Conservation (phyloP, 2,888 invertebrate species). For the Hypomecis punctinalis region DNA sequence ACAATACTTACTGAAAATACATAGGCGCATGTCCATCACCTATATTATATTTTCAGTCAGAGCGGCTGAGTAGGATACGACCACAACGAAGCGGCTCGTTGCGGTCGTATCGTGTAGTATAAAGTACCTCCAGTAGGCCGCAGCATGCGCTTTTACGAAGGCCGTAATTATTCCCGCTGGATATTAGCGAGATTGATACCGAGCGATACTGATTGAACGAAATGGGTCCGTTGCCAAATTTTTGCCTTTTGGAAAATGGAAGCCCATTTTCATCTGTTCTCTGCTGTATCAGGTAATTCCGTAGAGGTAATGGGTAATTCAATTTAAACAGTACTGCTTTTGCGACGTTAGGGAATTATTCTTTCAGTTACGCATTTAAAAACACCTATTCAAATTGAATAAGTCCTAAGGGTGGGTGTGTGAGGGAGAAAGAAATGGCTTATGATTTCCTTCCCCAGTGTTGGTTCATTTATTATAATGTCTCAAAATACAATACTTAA, state of each 20-base stretch:
- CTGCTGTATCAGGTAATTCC: slow-evolving; percentile 29
- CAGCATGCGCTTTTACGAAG: slow-evolving; percentile 44
- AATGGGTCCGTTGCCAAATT: slow-evolving; percentile 31
- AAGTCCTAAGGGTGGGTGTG: too few relatives aligned
- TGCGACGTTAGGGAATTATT: too few relatives aligned
- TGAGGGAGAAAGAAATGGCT: too few relatives aligned
- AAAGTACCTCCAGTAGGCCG: neutral
- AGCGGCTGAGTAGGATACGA: neutral
- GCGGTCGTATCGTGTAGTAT: slow-evolving; percentile 1
- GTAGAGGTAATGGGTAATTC: neutral
- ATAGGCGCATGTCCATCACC: too few relatives aligned
- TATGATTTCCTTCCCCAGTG: too few relatives aligned
- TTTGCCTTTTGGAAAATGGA: slow-evolving; percentile 15
- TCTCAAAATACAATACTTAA: too few relatives aligned
- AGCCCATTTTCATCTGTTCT: slow-evolving; percentile 12
- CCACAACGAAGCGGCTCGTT: neutral
- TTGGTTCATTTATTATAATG: too few relatives aligned
- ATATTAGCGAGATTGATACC: slow-evolving; percentile 46
- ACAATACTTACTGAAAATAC: too few relatives aligned
- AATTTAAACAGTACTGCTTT: neutral
- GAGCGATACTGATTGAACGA: slow-evolving; percentile 41
- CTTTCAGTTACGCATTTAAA: too few relatives aligned
- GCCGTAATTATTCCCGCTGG: slow-evolving; percentile 46
- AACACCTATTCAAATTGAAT: too few relatives aligned
- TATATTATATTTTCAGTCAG: too few relatives aligned